phyloP scores from a whole-genome alignment of 2,888 invertebrate genomes.

The Fragum fragum region DNA sequence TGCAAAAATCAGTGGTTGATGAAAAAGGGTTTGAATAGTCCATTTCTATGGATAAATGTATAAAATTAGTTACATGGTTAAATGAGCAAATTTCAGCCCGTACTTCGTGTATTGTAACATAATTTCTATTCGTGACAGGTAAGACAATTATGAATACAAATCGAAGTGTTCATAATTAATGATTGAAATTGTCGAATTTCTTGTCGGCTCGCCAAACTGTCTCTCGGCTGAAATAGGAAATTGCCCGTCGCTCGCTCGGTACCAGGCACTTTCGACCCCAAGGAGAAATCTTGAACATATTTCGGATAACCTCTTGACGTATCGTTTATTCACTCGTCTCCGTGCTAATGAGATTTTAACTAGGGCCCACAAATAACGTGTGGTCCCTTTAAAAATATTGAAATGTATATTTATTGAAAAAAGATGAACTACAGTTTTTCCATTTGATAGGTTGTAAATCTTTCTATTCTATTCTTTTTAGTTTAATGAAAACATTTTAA shows the following conservation, averaged over 20 bases:
- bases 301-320: conserved; percentile 25
- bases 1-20: no score
- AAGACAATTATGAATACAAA: conserved; percentile 21
- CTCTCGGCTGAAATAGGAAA: conserved; percentile 10
- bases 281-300: conserved; percentile 11
- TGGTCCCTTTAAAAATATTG: not conserved
- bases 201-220: conserved; percentile 8
- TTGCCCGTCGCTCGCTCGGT: conserved; percentile 17
- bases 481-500: no score
- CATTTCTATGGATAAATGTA: no score
- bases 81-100: not conserved
- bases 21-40: no score
- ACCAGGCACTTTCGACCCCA: conserved; percentile 24
- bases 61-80: not conserved
- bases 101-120: not conserved
- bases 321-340: conserved; percentile 15
- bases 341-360: conserved; percentile 26
- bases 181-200: conserved; percentile 24
- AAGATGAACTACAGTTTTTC: no score
- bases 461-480: no score
- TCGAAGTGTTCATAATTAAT: conserved; percentile 27
- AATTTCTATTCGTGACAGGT: not conserved
- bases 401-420: no score
- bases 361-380: not conserved
- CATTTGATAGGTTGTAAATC: no score